phyloP scores from a whole-genome alignment of 2,113 vertebrate species.

The Danio rerio region GRCz12tu NC_133188.1:30457501-30458000 shows the following conservation, averaged over 20 bases:
- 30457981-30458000: neutral
- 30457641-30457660: neutral
- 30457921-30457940: neutral
- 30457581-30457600: constrained; percentile 18
- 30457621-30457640: neutral
- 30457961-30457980: neutral
- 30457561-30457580: constrained; percentile 33
- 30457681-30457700: neutral
- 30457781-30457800: neutral
- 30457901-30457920: neutral
- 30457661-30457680: neutral
- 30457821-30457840: neutral
- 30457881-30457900: neutral
- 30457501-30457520: constrained; percentile 61
- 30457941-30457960: neutral
- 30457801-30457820: neutral
- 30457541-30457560: constrained; percentile 43
- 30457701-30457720: neutral
- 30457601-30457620: constrained; percentile 17
- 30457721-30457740: neutral
- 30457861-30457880: neutral
- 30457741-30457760: neutral
- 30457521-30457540: constrained; percentile 59
- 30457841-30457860: neutral
- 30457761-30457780: neutral